These are phyloP conservation scores for Ascaphus truei DNA, from an alignment of 2,113 vertebrate genomes.

Conservation along the genomic window DNA sequence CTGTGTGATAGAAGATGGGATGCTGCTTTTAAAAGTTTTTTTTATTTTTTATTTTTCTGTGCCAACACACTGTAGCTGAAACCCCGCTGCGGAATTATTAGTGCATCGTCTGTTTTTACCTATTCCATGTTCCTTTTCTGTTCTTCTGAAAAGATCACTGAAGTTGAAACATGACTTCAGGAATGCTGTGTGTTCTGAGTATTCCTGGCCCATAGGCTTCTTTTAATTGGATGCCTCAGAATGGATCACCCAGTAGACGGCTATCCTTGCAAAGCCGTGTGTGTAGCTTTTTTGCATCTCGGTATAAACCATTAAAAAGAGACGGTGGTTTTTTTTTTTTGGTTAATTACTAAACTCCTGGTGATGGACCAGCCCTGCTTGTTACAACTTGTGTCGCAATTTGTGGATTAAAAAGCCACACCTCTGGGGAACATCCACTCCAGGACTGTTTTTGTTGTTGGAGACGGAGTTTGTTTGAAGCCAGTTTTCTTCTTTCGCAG, in stretches of 20 bases:
- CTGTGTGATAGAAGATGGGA: not conserved
- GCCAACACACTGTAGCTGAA: constrained; percentile 46
- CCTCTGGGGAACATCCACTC: constrained; percentile 72
- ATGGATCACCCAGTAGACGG: constrained; percentile 17
- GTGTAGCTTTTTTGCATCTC: constrained; percentile 39
- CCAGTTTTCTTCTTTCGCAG: constrained; percentile 11
- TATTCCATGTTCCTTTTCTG: constrained; percentile 7
- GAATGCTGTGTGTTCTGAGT: constrained; percentile 29
- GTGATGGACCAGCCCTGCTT: constrained; percentile 68
- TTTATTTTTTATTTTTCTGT: constrained; percentile 37
- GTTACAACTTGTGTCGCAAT: constrained; percentile 85
- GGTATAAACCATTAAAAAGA: constrained; percentile 60
- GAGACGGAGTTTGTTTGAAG: constrained; percentile 48
- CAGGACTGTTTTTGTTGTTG: constrained; percentile 55
- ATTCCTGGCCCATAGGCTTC: constrained; percentile 38
- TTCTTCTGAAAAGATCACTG: constrained; percentile 29
- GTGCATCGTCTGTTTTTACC: constrained; percentile 11
- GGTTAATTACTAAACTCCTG: constrained; percentile 62
- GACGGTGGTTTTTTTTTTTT: constrained; percentile 42
- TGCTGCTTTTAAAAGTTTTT: not conserved
- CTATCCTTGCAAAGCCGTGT: not conserved
- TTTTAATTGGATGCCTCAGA: constrained; percentile 53
- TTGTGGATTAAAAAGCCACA: constrained; percentile 83
- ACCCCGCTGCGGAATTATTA: constrained; percentile 36
- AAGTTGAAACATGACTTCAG: not conserved